phyloP scores from a whole-genome alignment of 1,140 invertebrate genomes.

The Ganaspis sp. region DNA sequence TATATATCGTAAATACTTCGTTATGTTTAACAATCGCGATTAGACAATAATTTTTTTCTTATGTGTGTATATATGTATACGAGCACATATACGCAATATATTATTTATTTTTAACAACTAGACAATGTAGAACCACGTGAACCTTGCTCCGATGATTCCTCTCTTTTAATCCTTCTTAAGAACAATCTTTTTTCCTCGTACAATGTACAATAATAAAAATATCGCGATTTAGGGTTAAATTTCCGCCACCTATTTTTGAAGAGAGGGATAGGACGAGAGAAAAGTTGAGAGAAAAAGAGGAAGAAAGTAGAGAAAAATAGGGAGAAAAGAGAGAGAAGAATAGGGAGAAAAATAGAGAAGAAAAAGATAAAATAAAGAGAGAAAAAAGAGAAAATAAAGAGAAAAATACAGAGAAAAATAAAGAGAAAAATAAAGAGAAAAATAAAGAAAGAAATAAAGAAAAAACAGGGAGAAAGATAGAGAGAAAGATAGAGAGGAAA shows the following conservation, averaged over 20 bases:
- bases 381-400: too few relatives aligned
- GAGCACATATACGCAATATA: constrained; percentile 41
- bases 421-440: constrained; percentile 51
- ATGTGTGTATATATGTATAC: constrained; percentile 41
- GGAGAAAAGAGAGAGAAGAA: too few relatives aligned
- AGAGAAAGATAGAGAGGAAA: too few relatives aligned
- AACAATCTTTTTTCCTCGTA: constrained; percentile 67
- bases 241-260: constrained; percentile 68
- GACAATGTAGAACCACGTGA: constrained; percentile 74
- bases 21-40: constrained; percentile 73
- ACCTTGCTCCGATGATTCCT: constrained; percentile 74
- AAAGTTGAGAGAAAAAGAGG: not conserved
- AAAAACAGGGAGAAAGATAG: too few relatives aligned
- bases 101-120: constrained; percentile 66
- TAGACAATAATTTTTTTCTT: constrained; percentile 64
- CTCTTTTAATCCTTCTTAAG: constrained; percentile 55
- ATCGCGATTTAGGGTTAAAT: constrained; percentile 64
- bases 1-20: constrained; percentile 72
- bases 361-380: not conserved
- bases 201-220: constrained; percentile 70
- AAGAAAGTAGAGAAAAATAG: too few relatives aligned
- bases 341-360: not conserved
- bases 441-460: too few relatives aligned
- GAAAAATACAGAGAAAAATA: constrained; percentile 35
- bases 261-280: constrained; percentile 44